A percentile compares a stretch with the other conserved stretches of the same genome.
Evolutionary conservation across 2,888 invertebrate genomes (phyloP).

Genomic region (Drosophila falleni): DNA sequence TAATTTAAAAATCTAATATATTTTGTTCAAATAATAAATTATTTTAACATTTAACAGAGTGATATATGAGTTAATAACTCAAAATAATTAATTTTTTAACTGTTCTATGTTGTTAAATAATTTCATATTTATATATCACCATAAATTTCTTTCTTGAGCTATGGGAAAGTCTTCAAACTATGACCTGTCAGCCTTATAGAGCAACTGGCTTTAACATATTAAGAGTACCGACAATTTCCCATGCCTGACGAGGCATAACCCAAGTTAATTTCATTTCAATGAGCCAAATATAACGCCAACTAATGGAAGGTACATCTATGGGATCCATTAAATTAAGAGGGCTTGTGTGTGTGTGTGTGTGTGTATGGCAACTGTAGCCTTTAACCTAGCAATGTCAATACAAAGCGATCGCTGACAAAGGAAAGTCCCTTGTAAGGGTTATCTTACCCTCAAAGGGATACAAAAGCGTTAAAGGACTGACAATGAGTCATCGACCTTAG

Average conservation of each 20-base stretch:
- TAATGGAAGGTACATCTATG: slow-evolving; percentile 16
- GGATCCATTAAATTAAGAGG: slow-evolving; percentile 34
- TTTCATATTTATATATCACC: not conserved
- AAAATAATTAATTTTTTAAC: not conserved
- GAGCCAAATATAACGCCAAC: slow-evolving; percentile 51
- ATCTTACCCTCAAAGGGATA: slow-evolving; percentile 55
- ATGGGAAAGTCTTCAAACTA: not conserved
- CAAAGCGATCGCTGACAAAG: slow-evolving; percentile 40
- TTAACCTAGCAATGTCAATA: slow-evolving; percentile 52
- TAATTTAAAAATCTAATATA: too few species aligned
- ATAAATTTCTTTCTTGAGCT: not conserved
- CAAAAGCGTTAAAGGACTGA: slow-evolving; percentile 35
- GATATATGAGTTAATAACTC: too few species aligned
- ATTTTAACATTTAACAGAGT: too few species aligned
- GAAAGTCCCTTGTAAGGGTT: slow-evolving; percentile 54
- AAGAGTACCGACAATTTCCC: slow-evolving; percentile 52
- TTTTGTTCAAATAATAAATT: too few species aligned
- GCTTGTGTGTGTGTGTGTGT: not conserved
- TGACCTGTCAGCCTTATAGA: not conserved
- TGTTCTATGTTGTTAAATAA: not conserved
- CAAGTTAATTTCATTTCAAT: slow-evolving; percentile 32
- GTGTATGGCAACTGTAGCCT: slow-evolving; percentile 28
- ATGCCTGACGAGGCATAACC: slow-evolving; percentile 70
- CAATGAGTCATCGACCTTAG: slow-evolving; percentile 71
- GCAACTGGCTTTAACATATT: not conserved